Evolutionary conservation across 2,888 invertebrate species (phyloP), one percentile per base, ranked within the genome.

Genomic region (Rotaria macrura): DNA sequence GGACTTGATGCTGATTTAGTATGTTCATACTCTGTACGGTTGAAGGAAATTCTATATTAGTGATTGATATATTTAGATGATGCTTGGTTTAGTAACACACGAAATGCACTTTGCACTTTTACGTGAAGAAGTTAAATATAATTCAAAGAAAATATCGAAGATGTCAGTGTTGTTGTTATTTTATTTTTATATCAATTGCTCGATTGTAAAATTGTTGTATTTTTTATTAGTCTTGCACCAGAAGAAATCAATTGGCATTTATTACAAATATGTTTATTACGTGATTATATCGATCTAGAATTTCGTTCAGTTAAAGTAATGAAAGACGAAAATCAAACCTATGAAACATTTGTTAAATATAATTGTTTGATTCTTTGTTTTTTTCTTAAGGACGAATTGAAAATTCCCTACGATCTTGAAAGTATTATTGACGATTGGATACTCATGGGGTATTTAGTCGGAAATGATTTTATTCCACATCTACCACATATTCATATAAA

Each of bases 71-170:
- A 25, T 79, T 43, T 79, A 79, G 79, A 87, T 87, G n/a, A 88
- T 88, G 87, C 65, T 88, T 89, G 97, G 98, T 17, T 92, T 99
- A 87, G 98, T 99, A 0, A 99, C 99, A 0, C 99, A 99, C 90
- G 99, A 99, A 92, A 96, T 96, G 0, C 95, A 99, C 92, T 99
- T 99, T 91, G 99, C 98, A n/a, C 99, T 99, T 89, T 97, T 98
- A 89, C 92, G 97, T 43, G 99, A 99, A 92, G 99, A 99, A 92
- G 99, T 99, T 91, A 95, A 97, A 89, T 97, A 97, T 0, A 97
- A 98, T 91, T 94, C 97, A 90, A 97, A 91, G 96, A 96, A 90
- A 94, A 96, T 94, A 95, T 95, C 89, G 96, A 97, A 88, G 97
- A 97, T 90, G 92, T 93, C 7, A 97, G 97, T 10, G 91, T 93